phyloP scores from a whole-genome alignment of 2,113 vertebrate species.

The Deroptyus accipitrinus region DNA sequence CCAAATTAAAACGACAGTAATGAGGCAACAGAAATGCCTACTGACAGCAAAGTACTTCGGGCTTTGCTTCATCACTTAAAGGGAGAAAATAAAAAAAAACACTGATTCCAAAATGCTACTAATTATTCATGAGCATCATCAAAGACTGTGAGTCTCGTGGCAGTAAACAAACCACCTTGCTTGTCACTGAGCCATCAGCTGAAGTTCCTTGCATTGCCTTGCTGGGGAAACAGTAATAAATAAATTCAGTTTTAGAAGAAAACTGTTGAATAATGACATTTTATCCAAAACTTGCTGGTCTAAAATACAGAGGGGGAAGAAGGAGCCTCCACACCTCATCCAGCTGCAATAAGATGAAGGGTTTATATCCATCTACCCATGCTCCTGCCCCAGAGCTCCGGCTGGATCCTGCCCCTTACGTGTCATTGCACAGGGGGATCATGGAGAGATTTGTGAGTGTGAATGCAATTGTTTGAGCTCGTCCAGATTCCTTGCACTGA shows the following conservation, averaged over 20 bases:
- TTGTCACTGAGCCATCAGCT: not conserved
- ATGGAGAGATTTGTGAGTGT: not conserved
- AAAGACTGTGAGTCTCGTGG: not conserved
- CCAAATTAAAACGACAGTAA: not conserved
- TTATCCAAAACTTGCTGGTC: not conserved
- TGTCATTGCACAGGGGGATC: fast-evolving
- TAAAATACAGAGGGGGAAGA: not conserved
- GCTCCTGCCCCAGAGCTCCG: fast-evolving
- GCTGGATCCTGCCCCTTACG: not conserved
- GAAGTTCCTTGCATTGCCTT: not conserved
- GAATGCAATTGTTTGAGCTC: not conserved
- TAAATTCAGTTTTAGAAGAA: not conserved
- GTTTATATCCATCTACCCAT: fast-evolving
- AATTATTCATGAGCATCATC: slow-evolving; percentile 42
- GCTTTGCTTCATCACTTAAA: not conserved
- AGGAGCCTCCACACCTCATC: not conserved
- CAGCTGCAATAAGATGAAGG: not conserved
- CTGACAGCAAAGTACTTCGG: not conserved
- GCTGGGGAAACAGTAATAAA: not conserved
- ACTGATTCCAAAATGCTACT: slow-evolving; percentile 5
- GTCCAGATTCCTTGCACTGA: not conserved
- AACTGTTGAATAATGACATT: not conserved
- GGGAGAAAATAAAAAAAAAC: slow-evolving; percentile 31
- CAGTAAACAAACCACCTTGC: slow-evolving; percentile 17
- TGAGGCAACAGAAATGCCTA: not conserved